Evolutionary conservation across 2,888 invertebrate genomes (phyloP), one percentile per base, ranked within the genome.

Genomic region (Luperina testacea): DNA sequence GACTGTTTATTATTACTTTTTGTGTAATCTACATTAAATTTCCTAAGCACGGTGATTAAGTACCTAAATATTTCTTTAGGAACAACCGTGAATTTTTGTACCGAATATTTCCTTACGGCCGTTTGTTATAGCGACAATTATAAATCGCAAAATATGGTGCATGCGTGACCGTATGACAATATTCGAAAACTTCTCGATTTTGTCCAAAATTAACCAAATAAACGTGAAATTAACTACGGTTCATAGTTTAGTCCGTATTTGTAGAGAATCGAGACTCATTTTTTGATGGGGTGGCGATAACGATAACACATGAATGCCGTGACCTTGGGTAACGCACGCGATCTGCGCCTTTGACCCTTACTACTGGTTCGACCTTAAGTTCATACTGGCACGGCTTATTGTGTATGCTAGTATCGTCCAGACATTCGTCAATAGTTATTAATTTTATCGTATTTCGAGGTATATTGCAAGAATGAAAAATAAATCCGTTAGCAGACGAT

Each of bases 281-380:
- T 75, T 78, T 83, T 69, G 82, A 89, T 87, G 72, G 59, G 72
- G 57, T 77, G 17, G 83, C 75, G 77, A 83, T 81, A 83, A 82
- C 72, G 76, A 80, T 77, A 82, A 74, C 83, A 79, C 75, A 80
- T 82, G 74, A 80, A 80, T 78, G 63, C 27, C 78, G 6, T 85
- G 75, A 81, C 89, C 89, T 88, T 87, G 74, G 57, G 15, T 27
- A 15, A 75, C 48, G 80, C 89, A 89, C 88, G 89, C 89, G 79
- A 89, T 86, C 78, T 87, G 70, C 77, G 77, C 80, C 82, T 81
- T 76, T 78, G 38, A 77, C 75, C 73, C 76, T 72, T 83, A 88
- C 88, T n/a, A 88, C 27, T 68, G 72, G 75, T 69, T 27, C 59
- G 67, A 79, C 72, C 45, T 76, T 45, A 13, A 78, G 24, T 69